Conservation (phyloP, 1,140 invertebrate genomes). For the Leptinotarsa texana region DNA sequence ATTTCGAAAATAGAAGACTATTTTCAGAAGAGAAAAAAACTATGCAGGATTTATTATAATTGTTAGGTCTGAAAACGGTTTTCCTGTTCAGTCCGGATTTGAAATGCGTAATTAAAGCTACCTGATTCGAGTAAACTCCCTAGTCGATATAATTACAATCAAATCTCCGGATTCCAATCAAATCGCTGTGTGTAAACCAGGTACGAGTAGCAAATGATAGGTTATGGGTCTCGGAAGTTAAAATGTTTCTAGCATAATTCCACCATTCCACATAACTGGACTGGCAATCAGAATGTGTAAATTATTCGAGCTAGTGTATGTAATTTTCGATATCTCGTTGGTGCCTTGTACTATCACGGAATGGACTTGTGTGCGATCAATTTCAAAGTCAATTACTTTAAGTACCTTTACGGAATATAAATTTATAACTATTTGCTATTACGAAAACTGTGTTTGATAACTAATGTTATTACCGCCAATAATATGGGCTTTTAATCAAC, state of each 20-base stretch:
- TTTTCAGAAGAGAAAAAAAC: background rate
- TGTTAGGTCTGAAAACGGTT: background rate
- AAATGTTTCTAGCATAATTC: constrained; percentile 51
- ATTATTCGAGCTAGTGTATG: constrained; percentile 45
- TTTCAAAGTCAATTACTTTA: constrained; percentile 43
- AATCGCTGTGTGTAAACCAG: constrained; percentile 47
- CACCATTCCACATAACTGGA: constrained; percentile 45
- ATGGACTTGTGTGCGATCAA: constrained; percentile 47
- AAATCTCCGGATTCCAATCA: constrained; percentile 49
- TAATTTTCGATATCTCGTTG: constrained; percentile 50
- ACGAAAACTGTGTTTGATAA: constrained; percentile 19
- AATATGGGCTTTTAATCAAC: constrained; percentile 15
- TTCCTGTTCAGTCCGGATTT: constrained; percentile 12
- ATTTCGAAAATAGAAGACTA: background rate
- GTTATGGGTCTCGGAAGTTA: constrained; percentile 49
- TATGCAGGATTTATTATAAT: background rate
- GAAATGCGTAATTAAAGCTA: constrained; percentile 44
- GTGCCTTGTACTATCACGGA: constrained; percentile 46
- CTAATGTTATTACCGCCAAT: constrained; percentile 21
- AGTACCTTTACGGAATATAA: constrained; percentile 21
- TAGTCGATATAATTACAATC: constrained; percentile 41
- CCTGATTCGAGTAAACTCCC: constrained; percentile 34
- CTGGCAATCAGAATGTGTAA: constrained; percentile 51
- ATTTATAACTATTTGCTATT: constrained; percentile 9
- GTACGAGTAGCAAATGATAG: constrained; percentile 50